Evolutionary conservation across 1,140 invertebrate genomes (phyloP).

Genomic region (Micrasema minimum): DNA sequence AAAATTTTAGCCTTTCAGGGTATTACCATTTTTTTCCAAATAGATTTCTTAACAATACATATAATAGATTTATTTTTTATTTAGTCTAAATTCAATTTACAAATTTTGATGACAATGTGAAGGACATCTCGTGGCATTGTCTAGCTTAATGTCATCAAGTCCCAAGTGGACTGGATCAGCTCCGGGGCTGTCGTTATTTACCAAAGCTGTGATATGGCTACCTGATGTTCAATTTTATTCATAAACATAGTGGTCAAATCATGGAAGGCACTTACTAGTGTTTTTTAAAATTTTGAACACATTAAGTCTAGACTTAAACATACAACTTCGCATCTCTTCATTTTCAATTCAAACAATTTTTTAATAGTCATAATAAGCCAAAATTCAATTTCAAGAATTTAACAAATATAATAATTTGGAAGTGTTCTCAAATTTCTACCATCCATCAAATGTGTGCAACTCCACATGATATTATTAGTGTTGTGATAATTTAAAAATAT

Average conservation of each 20-base stretch:
- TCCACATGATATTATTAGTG: slow-evolving; percentile 28
- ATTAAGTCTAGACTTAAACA: slow-evolving; percentile 54
- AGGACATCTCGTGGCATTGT: slow-evolving; percentile 43
- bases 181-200: slow-evolving; percentile 5
- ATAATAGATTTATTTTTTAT: slow-evolving; percentile 47
- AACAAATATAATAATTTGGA: slow-evolving; percentile 48
- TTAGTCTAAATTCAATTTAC: slow-evolving; percentile 51
- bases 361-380: slow-evolving; percentile 38
- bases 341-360: slow-evolving; percentile 47
- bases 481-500: no score
- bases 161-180: background rate
- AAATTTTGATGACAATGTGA: slow-evolving; percentile 45
- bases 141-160: slow-evolving; percentile 38
- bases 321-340: slow-evolving; percentile 49
- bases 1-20: slow-evolving; percentile 53
- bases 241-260: slow-evolving; percentile 53
- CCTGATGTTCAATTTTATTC: slow-evolving; percentile 48
- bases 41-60: slow-evolving; percentile 51
- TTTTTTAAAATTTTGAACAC: slow-evolving; percentile 50
- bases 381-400: slow-evolving; percentile 41
- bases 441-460: slow-evolving; percentile 17
- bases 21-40: slow-evolving; percentile 53
- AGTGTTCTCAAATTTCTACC: slow-evolving; percentile 41
- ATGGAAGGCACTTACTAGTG: slow-evolving; percentile 54
- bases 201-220: slow-evolving; percentile 51